Evolutionary conservation across 2,797 vertebrate genomes (phyloP).

Genomic region (Xenops minutus): DNA sequence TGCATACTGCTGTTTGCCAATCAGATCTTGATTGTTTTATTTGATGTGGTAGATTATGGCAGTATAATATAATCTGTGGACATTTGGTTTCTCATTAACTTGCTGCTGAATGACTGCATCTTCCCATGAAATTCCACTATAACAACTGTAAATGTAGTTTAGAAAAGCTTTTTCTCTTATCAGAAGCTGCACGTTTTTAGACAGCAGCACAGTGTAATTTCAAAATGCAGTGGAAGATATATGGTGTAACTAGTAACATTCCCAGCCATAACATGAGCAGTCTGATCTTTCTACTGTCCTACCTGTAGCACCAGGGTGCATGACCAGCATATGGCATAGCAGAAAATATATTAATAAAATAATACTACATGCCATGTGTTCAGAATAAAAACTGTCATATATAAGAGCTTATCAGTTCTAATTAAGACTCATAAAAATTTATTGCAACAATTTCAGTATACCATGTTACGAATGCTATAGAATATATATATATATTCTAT

Average conservation of each 20-base stretch:
- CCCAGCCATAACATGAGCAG: background rate
- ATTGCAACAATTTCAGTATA: background rate
- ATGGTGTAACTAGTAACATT: background rate
- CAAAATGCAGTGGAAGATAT: background rate
- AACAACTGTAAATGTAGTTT: conserved; percentile 12
- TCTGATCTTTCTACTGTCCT: background rate
- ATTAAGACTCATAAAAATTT: background rate
- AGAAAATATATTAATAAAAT: background rate
- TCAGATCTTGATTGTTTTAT: conserved; percentile 28
- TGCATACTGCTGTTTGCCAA: background rate
- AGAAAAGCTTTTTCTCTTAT: conserved; percentile 11
- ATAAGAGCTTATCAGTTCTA: background rate
- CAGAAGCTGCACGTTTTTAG: conserved; percentile 14
- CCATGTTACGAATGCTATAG: background rate
- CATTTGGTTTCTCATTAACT: conserved; percentile 34
- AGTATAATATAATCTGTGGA: conserved; percentile 8
- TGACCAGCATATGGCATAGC: background rate
- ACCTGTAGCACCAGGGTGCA: background rate
- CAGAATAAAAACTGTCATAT: background rate
- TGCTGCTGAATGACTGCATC: conserved; percentile 13
- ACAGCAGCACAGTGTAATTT: background rate
- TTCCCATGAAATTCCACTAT: background rate
- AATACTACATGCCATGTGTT: background rate
- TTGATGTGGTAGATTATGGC: conserved; percentile 14
- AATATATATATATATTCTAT: background rate